Base-by-base conservation (phyloP, 2,797 vertebrate species). In the Microcaecilia unicolor region DNA sequence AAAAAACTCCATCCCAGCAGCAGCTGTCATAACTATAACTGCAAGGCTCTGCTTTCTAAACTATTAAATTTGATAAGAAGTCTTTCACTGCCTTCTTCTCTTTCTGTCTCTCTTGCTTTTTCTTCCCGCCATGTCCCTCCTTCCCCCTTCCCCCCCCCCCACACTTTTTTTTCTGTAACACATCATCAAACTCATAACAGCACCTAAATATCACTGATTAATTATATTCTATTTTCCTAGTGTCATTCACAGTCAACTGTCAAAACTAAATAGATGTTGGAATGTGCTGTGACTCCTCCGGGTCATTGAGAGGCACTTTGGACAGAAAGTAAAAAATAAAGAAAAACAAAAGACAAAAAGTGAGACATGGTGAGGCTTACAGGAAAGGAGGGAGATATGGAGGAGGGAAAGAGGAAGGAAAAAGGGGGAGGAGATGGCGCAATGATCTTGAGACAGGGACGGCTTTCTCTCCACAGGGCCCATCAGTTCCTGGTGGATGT, bases 401-500 rank as follows among this genome's bases (percentile, higher is more conserved):
- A n/a, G n/a, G n/a, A 19, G 13, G 1, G 33, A 22, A 18, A 25
- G 41, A 0, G 3, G 33, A 39, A 31, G 39, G 50, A 23, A 44
- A 37, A 5, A 17, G 6, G 10, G 35, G 25, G 23, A 41, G 28
- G 5, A 41, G 50, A 41, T 34, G 44, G 61, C 41, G 46, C 48
- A 47, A 42, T 43, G 56, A 57, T 45, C 48, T 59, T 40, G 43
- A 74, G 72, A 76, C 70, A 64, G 57, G 60, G 57, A 49, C 51
- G 31, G 57, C 35, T 61, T 74, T 74, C 57, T 58, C 52, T 30
- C 44, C 44, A 27, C 52, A 51, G 58, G 55, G 52, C 27, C 41
- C 2, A 32, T 48, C 72, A 63, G 53, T 45, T 67, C 55, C 65
- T 63, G 65, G 60, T 52, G 69, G 63, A 67, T 66, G 85, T 85